A percentile compares a stretch with the other conserved stretches of the same genome.
Conservation (phyloP, 23 tunicate genomes). For the Aplidium turbinatum region DNA sequence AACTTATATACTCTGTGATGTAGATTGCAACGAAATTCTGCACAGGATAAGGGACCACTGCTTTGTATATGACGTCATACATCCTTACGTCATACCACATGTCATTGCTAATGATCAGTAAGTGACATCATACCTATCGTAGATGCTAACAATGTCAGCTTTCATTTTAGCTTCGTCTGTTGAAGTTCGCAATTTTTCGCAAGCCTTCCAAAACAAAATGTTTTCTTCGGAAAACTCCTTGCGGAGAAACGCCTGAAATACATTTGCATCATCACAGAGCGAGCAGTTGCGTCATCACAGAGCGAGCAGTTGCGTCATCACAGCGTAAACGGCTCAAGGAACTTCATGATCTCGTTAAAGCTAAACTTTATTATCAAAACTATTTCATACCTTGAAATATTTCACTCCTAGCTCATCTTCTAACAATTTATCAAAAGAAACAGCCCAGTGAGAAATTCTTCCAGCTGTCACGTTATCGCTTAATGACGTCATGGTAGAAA, state of each 20-base stretch:
- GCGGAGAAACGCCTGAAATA: slow-evolving; percentile 74
- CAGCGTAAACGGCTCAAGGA: too few relatives aligned
- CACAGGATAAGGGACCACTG: not conserved
- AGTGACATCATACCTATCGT: slow-evolving; percentile 46
- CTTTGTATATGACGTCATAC: not conserved
- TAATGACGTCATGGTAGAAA: too few relatives aligned
- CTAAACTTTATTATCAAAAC: too few relatives aligned
- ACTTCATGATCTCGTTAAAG: too few relatives aligned
- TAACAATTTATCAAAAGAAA: slow-evolving; percentile 69
- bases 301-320: too few relatives aligned
- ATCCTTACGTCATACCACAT: not conserved
- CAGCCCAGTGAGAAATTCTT: slow-evolving; percentile 80
- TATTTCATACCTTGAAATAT: slow-evolving; percentile 82
- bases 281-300: too few relatives aligned
- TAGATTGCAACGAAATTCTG: too few relatives aligned
- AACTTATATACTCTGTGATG: not conserved
- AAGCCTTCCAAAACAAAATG: slow-evolving; percentile 80
- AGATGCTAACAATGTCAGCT: slow-evolving; percentile 47
- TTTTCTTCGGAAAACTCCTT: slow-evolving; percentile 94
- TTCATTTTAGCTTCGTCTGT: slow-evolving; percentile 45
- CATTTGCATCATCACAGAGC: too few relatives aligned
- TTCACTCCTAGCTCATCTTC: slow-evolving; percentile 79
- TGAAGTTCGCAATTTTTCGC: slow-evolving; percentile 51
- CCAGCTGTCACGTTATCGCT: too few relatives aligned
- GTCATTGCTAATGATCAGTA: too few relatives aligned